Percentiles rank a stretch among this genome's conserved stretches.
phyloP scores from a whole-genome alignment of 2,797 vertebrate genomes.

The Onychomys torridus region DNA sequence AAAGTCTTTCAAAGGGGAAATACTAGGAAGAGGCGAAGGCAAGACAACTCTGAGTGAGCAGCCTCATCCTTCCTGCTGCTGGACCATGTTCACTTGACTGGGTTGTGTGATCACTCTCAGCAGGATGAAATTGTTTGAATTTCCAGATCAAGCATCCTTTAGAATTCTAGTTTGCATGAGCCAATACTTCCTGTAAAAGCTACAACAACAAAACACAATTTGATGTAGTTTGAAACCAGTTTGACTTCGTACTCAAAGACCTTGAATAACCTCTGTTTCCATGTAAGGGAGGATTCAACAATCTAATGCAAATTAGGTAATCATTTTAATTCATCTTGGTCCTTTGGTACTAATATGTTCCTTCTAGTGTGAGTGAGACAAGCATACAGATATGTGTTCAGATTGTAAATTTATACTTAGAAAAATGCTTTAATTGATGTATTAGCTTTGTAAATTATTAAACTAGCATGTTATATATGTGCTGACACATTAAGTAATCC shows the following conservation, averaged over 20 bases:
- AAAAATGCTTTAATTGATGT: not conserved
- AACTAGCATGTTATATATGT: not conserved
- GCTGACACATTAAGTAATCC: not conserved
- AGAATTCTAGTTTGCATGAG: conserved; percentile 56
- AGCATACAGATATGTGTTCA: not conserved
- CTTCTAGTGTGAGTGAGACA: not conserved
- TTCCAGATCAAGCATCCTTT: conserved; percentile 63
- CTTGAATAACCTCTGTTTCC: conserved; percentile 29
- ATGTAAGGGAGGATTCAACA: not conserved
- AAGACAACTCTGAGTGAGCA: conserved; percentile 33
- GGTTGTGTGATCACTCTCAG: conserved; percentile 61
- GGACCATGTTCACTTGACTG: conserved; percentile 51
- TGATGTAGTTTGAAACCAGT: not conserved
- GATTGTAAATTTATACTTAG: conserved; percentile 23
- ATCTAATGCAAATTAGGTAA: not conserved
- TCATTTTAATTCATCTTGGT: conserved; percentile 2
- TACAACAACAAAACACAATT: not conserved
- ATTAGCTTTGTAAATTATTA: conserved; percentile 33
- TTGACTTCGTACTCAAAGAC: conserved; percentile 28
- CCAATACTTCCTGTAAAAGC: conserved; percentile 32
- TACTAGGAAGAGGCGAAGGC: conserved; percentile 19
- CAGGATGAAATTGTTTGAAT: conserved; percentile 62
- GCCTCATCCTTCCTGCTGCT: conserved; percentile 37
- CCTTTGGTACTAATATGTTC: not conserved
- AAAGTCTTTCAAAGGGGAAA: conserved; percentile 5